Evolutionary conservation across 2,888 invertebrate genomes (phyloP).

Genomic region (Tricholauxania praeusta): DNA sequence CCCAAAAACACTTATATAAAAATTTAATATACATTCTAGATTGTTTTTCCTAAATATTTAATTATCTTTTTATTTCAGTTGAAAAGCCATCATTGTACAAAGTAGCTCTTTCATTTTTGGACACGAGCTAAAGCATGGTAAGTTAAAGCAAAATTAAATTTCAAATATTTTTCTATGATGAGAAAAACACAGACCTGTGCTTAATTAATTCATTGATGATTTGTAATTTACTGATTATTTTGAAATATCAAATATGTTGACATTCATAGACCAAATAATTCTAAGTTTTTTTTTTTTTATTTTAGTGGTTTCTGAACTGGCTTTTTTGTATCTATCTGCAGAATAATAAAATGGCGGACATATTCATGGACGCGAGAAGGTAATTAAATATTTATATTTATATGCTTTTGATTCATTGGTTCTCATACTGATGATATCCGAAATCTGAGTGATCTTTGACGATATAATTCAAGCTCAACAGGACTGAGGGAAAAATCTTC

Average conservation of each 20-base stretch:
- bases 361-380: neutral
- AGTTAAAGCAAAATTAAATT: no score
- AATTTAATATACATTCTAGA: neutral
- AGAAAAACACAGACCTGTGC: conserved; percentile 47
- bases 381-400: conserved; percentile 25
- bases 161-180: conserved; percentile 35
- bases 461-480: conserved; percentile 42
- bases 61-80: neutral
- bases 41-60: neutral
- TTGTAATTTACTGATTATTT: conserved; percentile 39
- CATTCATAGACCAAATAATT: no score
- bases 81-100: neutral
- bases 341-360: no score
- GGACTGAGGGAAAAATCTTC: conserved; percentile 25
- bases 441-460: conserved; percentile 10
- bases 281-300: no score
- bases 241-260: neutral
- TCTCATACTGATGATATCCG: no score
- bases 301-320: no score
- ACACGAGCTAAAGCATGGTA: no score
- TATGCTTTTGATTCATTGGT: neutral
- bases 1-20: neutral
- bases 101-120: neutral
- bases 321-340: no score
- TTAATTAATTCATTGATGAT: conserved; percentile 43